Conservation (phyloP, 1,140 invertebrate species). For the Leptopilina clavipes region DNA sequence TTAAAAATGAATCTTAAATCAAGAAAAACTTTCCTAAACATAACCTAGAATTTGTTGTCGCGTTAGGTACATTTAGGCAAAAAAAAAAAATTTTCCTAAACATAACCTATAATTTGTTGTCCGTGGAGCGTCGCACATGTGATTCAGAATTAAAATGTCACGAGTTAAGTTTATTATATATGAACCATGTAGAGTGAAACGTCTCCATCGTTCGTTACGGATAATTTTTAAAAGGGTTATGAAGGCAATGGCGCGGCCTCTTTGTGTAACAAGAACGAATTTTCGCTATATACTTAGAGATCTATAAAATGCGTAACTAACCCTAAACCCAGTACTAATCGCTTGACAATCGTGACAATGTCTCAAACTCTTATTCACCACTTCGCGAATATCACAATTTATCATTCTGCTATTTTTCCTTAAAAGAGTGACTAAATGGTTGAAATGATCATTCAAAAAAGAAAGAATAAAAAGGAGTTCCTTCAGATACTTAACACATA, state of each 20-base stretch:
- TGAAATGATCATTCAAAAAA: background rate
- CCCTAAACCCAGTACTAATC: background rate
- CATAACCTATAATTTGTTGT: too few species aligned
- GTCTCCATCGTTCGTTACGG: background rate
- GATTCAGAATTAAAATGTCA: too few species aligned
- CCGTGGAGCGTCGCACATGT: too few species aligned
- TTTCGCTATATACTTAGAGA: background rate
- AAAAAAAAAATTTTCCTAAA: too few species aligned
- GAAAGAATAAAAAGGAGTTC: background rate
- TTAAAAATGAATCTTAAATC: too few species aligned
- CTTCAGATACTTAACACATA: background rate
- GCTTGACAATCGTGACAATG: background rate
- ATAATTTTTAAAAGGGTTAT: background rate
- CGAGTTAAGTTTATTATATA: background rate
- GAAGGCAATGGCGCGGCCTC: background rate
- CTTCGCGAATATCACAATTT: conserved; percentile 12
- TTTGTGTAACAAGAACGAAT: conserved; percentile 5
- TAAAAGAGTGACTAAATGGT: conserved; percentile 2
- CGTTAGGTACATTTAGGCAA: too few species aligned
- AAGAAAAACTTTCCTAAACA: too few species aligned
- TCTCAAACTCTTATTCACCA: background rate
- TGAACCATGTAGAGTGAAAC: background rate
- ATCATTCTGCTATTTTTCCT: background rate
- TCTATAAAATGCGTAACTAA: background rate
- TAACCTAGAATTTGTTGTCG: too few species aligned